Evolutionary conservation across 2,797 vertebrate genomes (phyloP).

Genomic region (Rhodeus uyekii): DNA sequence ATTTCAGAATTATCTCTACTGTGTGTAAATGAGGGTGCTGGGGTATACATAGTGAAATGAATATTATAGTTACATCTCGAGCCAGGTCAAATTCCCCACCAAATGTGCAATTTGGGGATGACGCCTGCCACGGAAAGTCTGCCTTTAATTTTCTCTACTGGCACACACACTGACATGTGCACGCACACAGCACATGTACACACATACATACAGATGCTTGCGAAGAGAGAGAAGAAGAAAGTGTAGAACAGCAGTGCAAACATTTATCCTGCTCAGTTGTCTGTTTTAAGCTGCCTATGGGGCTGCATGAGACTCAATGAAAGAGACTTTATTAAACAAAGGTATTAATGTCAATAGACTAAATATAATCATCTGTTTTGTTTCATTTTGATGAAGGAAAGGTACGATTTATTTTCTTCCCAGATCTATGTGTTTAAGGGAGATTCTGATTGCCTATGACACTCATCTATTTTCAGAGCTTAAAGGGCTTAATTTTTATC

Average conservation of each 20-base stretch:
- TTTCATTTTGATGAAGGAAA: slow-evolving; percentile 47
- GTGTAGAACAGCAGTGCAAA: slow-evolving; percentile 58
- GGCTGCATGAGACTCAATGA: slow-evolving; percentile 70
- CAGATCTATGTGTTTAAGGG: too few relatives aligned
- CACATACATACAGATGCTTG: slow-evolving; percentile 26
- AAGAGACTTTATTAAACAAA: slow-evolving; percentile 74
- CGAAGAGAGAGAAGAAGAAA: slow-evolving; percentile 27
- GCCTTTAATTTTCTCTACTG: slow-evolving; percentile 57
- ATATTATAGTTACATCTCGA: slow-evolving; percentile 78
- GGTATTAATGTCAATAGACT: slow-evolving; percentile 65
- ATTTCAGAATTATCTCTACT: slow-evolving; percentile 70
- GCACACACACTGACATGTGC: slow-evolving; percentile 34
- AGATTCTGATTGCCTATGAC: too few relatives aligned
- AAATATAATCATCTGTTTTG: slow-evolving; percentile 39
- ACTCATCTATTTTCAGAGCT: too few relatives aligned
- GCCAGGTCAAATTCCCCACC: slow-evolving; percentile 76
- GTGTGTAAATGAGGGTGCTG: slow-evolving; percentile 59
- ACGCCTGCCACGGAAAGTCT: slow-evolving; percentile 62
- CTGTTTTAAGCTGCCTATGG: slow-evolving; percentile 75
- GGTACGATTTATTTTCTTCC: slow-evolving; percentile 32
- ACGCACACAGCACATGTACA: slow-evolving; percentile 39
- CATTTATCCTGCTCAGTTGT: slow-evolving; percentile 85
- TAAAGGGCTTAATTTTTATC: too few relatives aligned
- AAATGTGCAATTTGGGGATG: slow-evolving; percentile 70
- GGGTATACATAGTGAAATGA: slow-evolving; percentile 65